These are phyloP conservation scores for Trichoplusia ni DNA, from an alignment of 1,140 invertebrate species.

Conservation along the genomic window DNA sequence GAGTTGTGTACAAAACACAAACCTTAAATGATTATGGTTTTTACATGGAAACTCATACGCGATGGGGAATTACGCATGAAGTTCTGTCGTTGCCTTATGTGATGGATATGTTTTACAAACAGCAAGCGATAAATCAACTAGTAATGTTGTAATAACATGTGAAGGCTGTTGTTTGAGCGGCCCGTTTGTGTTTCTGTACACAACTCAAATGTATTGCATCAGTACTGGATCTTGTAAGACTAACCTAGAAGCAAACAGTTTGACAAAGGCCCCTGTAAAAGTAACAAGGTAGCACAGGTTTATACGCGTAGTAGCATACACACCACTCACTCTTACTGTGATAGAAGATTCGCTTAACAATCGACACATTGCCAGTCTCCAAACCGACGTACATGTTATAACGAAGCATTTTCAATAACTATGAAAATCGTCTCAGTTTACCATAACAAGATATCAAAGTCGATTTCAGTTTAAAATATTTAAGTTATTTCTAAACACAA, in stretches of 20 bases:
- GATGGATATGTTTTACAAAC: too few relatives aligned
- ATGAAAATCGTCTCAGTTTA: neutral
- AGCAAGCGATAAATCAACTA: too few relatives aligned
- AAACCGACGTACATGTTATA: neutral
- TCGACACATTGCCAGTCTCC: neutral
- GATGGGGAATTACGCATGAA: too few relatives aligned
- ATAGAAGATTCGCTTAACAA: conserved; percentile 1
- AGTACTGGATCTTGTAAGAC: neutral
- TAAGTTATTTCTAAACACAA: neutral
- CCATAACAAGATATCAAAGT: neutral
- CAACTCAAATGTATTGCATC: neutral
- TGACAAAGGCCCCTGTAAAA: conserved; percentile 12
- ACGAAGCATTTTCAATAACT: neutral
- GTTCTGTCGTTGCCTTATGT: too few relatives aligned
- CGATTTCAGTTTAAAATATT: neutral
- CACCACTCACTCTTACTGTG: conserved; percentile 9
- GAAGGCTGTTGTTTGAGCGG: too few relatives aligned
- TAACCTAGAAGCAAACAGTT: conserved; percentile 5
- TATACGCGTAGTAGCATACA: conserved; percentile 9
- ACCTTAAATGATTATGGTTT: neutral
- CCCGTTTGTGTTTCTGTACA: neutral
- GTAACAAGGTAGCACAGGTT: conserved; percentile 4
- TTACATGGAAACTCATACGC: too few relatives aligned
- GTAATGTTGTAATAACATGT: too few relatives aligned
- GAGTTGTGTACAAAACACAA: conserved; percentile 5